Evolutionary conservation across 2,888 invertebrate species (phyloP), one percentile per base, ranked within the genome.

Genomic region (Trachelus tabidus): DNA sequence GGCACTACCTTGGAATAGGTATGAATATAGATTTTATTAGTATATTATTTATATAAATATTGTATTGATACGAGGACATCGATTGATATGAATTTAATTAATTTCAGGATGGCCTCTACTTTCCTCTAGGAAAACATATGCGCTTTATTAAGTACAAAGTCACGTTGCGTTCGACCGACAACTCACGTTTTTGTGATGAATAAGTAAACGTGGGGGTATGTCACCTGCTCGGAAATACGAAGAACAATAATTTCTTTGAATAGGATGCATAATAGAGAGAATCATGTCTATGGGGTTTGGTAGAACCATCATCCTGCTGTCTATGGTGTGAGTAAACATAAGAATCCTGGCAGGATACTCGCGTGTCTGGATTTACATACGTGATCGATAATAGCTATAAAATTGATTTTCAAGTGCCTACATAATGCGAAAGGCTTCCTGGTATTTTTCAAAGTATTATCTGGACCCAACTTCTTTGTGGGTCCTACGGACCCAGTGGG

Each of bases 251-350:
- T 79, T 34, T 77, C 79, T 79, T 76, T 75, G 75, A 76, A 76
- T 74, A 79, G 77, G 80, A 79, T 79, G 75, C 80, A 81, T 81
- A 80, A 79, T 80, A 23, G 9, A 56, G 23, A 56, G 56, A 23
- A 56, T 56, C 56, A 23, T 56, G 56, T 23, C 56, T 56, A 9
- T 56, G 56, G 23, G 56, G 56, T 56, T 56, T 56, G 56, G 56
- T 23, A 23, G 9, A 23, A 23, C 9, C 56, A 23, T 56, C 23
- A 2, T 56, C 23, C 23, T 56, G 56, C 56, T 69, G 68, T 76
- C 35, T 74, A 33, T 34, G 79, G 35, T 77, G 74, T 77, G 75
- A 79, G 81, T 73, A 81, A 80, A 81, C 77, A 77, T 73, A 75
- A 12, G 75, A 78, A 78, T 75, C 75, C 75, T 78, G n/a, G 37